phyloP scores from a whole-genome alignment of 2,888 invertebrate genomes.

The Trachelus troglodyta region DNA sequence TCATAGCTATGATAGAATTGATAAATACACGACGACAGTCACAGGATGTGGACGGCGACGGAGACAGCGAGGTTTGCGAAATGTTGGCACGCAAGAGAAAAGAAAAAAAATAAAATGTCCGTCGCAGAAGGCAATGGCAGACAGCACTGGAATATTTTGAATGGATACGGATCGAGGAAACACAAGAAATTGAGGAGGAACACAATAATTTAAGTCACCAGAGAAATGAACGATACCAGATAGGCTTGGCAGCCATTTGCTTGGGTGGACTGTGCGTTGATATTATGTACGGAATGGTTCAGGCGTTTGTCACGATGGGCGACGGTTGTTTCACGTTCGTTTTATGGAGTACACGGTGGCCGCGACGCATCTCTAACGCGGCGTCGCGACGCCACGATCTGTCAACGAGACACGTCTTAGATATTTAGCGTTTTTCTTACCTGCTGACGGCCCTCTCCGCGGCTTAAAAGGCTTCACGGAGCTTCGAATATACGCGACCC shows the following conservation, averaged over 20 bases:
- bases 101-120: background rate
- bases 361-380: background rate
- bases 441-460: conserved; percentile 69
- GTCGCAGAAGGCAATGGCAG: background rate
- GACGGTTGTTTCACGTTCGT: background rate
- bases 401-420: conserved; percentile 68
- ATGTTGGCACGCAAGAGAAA: background rate
- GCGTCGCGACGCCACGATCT: conserved; percentile 54
- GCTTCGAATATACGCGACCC: conserved; percentile 74
- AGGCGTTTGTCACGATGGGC: background rate
- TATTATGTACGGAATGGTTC: background rate
- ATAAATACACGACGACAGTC: background rate
- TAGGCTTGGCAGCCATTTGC: background rate
- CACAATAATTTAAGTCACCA: background rate
- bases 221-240: background rate
- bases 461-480: conserved; percentile 69
- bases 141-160: background rate
- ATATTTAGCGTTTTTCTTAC: conserved; percentile 72
- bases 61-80: background rate
- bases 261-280: background rate
- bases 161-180: background rate
- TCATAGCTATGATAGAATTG: background rate
- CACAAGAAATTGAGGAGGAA: background rate
- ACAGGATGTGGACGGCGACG: background rate
- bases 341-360: background rate